Evolutionary conservation across 2,888 invertebrate genomes (phyloP), one percentile per base, ranked within the genome.

Genomic region (Mesochorus sp.): DNA sequence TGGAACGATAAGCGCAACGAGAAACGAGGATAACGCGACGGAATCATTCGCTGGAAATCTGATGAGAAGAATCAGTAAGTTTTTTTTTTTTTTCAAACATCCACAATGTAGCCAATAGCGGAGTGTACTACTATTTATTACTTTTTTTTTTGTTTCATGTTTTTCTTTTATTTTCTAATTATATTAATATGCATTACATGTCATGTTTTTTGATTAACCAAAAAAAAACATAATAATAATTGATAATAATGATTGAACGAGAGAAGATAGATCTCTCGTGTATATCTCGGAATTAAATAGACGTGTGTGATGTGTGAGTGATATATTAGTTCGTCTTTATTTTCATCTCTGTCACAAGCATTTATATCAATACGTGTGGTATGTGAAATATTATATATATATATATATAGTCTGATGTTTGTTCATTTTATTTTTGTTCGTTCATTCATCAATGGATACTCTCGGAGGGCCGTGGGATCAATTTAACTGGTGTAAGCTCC

Each of bases 51-150:
- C 95, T 85, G 95, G 95, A 90, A 95, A 93, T 93, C 92, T 96
- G 86, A 95, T 95, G 93, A 94, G 96, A 91, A 95, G 96, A 93
- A 96, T 96, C 94, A 96, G 96, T 97, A 96, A 97, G 97, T 96
- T 51, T 71, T 79, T 71, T 14, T n/a, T n/a, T n/a, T n/a, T n/a
- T n/a, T n/a, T n/a, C 28, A 47, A 64, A 64, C 42, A n/a, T n/a
- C n/a, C n/a, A 31, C 47, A 67, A 67, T 42, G 47, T 37, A 76
- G 37, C 61, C 51, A 75, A 64, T 70, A 70, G 51, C 59, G 53
- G 67, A 72, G 77, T 77, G 77, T 78, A 39, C 26, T 53, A n/a
- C 10, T 24, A 31, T 14, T 55, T 26, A 31, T 31, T 31, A 12
- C 24, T n/a, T 24, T 1, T 2, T n/a, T 34, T 34, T 31, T 55